These are phyloP conservation scores for Hemiscyllium ocellatum DNA, from an alignment of 2,113 vertebrate genomes.

Conservation along the genomic window DNA sequence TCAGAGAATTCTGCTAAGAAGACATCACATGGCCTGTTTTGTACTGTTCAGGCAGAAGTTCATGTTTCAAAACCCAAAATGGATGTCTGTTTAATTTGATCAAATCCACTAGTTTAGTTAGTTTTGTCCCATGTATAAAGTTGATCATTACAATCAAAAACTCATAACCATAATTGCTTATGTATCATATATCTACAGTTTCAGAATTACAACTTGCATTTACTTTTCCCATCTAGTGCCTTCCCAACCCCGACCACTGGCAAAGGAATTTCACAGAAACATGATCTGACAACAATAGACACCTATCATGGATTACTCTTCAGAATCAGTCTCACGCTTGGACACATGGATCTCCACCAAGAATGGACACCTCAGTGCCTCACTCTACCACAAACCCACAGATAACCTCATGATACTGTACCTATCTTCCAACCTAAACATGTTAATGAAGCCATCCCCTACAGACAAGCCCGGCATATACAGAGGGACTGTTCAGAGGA, in stretches of 20 bases:
- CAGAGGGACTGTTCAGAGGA: no score
- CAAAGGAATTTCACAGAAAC: background rate
- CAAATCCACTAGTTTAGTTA: background rate
- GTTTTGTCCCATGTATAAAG: background rate
- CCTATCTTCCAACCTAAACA: no score
- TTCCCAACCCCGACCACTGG: background rate
- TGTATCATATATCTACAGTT: background rate
- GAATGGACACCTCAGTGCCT: no score
- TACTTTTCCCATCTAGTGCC: background rate
- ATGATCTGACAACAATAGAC: background rate
- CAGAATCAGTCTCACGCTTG: no score
- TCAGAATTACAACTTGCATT: background rate
- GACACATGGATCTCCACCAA: no score
- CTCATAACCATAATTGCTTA: background rate
- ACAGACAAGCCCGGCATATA: no score
- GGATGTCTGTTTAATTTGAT: background rate
- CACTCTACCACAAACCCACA: no score
- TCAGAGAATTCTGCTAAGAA: conserved; percentile 6
- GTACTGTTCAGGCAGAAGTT: conserved; percentile 15
- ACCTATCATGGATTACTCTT: no score
- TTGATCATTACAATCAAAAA: background rate
- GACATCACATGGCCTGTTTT: background rate
- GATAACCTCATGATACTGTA: no score
- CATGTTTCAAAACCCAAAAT: background rate
- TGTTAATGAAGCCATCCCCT: no score